Conservation (phyloP, 2,113 vertebrate species). For the Atrichornis clamosus region DNA sequence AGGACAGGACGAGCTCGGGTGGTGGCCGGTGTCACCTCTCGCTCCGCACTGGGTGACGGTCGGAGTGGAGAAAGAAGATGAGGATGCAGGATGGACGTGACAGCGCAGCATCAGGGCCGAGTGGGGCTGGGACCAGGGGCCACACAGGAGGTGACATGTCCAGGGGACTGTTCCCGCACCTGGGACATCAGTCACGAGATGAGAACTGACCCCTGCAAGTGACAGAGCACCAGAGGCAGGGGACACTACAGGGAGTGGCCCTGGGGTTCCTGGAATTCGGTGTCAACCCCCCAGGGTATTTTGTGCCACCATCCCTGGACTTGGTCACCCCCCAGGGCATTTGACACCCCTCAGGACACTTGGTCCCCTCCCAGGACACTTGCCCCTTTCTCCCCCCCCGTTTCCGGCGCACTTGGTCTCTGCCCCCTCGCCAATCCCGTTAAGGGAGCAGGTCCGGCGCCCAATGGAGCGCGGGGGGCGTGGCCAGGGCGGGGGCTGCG, state of each 20-base stretch:
- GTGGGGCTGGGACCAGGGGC: background rate
- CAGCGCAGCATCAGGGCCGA: background rate
- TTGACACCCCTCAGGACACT: background rate
- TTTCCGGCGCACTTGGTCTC: background rate
- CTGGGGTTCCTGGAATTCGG: background rate
- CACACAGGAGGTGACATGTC: background rate
- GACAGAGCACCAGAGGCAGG: background rate
- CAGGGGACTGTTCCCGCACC: background rate
- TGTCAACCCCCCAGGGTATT: background rate
- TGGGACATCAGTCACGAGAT: rapidly evolving
- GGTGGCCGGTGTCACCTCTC: background rate
- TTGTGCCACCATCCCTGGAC: background rate
- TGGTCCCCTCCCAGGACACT: rapidly evolving
- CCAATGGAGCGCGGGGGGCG: background rate
- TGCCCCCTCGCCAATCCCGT: background rate
- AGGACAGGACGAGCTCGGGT: background rate
- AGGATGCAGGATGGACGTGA: background rate
- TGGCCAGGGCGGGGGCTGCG: background rate
- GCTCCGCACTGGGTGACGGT: rapidly evolving
- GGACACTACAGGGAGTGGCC: background rate
- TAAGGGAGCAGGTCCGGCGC: too few species aligned
- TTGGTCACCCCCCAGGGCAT: background rate
- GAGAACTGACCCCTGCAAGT: background rate
- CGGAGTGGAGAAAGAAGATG: background rate
- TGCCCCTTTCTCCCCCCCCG: too few species aligned